A percentile compares a stretch with the other conserved stretches of the same genome.
Conservation (phyloP, 2,113 vertebrate genomes). For the Hippoglossus stenolepis region DNA sequence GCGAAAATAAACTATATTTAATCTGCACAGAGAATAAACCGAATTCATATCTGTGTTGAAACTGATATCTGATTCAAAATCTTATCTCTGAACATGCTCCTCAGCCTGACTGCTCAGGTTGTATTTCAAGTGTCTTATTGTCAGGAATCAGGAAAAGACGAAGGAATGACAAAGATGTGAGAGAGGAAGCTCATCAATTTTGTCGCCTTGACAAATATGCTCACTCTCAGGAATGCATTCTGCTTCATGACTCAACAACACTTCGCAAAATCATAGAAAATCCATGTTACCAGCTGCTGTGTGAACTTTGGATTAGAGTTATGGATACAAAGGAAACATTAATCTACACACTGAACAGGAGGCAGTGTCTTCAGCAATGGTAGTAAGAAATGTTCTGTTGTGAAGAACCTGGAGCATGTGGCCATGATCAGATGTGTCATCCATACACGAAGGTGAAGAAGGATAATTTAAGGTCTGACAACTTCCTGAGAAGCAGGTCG, state of each 20-base stretch:
- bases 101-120: neutral
- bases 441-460: neutral
- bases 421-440: neutral
- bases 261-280: slow-evolving; percentile 22
- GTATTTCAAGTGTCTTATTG: slow-evolving; percentile 20
- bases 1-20: neutral
- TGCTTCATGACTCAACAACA: slow-evolving; percentile 13
- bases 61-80: slow-evolving; percentile 4
- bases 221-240: neutral
- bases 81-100: neutral
- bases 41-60: neutral
- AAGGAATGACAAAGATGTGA: slow-evolving; percentile 5
- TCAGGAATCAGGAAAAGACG: neutral
- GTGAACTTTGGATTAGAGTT: neutral
- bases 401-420: neutral
- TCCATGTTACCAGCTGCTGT: neutral
- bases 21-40: neutral
- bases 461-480: slow-evolving; percentile 1
- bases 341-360: neutral
- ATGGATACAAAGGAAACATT: neutral
- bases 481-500: neutral
- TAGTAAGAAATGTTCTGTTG: neutral
- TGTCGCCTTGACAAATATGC: slow-evolving; percentile 31
- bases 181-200: neutral
- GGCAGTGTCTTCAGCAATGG: neutral